phyloP scores from a whole-genome alignment of 1,140 invertebrate genomes.

The Orius insidiosus region DNA sequence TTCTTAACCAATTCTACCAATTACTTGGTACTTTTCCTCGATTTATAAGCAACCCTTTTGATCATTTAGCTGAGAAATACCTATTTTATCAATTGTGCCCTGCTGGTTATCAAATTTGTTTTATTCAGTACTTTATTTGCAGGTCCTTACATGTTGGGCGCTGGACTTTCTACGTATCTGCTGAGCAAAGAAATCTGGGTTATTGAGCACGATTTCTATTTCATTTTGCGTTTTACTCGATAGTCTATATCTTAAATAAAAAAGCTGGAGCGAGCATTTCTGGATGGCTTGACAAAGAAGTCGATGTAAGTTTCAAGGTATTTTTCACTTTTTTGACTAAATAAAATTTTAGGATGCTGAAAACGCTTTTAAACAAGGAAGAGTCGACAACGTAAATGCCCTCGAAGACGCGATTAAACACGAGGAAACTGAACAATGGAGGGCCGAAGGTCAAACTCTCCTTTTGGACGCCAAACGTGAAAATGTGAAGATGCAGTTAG shows the following conservation, averaged over 20 bases:
- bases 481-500: conserved; percentile 77
- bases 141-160: conserved; percentile 74
- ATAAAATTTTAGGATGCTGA: conserved; percentile 24
- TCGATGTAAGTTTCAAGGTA: conserved; percentile 55
- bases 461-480: conserved; percentile 75
- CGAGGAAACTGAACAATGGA: conserved; percentile 59
- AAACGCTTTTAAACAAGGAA: conserved; percentile 34
- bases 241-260: conserved; percentile 46
- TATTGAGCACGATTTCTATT: conserved; percentile 80
- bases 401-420: conserved; percentile 31
- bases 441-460: conserved; percentile 54
- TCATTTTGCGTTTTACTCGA: conserved; percentile 53
- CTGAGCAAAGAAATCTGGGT: conserved; percentile 84
- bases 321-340: too few species aligned
- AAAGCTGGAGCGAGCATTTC: conserved; percentile 52
- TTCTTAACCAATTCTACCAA: too few species aligned
- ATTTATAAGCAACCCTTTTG: too few species aligned
- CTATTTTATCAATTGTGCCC: too few species aligned
- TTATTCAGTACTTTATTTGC: too few species aligned
- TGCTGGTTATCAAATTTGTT: too few species aligned
- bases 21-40: too few species aligned
- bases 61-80: too few species aligned
- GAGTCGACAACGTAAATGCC: conserved; percentile 32
- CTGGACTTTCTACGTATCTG: conserved; percentile 62
- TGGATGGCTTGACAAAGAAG: conserved; percentile 45